phyloP scores from a whole-genome alignment of 53 echinoderm and acorn worm species.

The Echinarachnius parma region DNA sequence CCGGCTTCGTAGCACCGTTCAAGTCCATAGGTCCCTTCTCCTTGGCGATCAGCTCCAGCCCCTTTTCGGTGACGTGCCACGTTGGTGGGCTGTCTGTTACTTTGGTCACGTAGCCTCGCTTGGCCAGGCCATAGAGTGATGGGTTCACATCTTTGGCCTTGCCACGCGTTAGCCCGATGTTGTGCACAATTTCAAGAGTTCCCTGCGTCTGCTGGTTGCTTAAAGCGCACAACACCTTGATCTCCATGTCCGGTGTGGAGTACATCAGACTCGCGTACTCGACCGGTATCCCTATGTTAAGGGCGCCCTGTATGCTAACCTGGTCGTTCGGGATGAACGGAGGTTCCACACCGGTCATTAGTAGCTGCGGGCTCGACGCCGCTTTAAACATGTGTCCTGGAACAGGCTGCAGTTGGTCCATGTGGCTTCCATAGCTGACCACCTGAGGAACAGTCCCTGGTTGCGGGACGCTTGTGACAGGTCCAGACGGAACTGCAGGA shows the following conservation, averaged over 20 bases:
- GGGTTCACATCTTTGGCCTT: constrained; percentile 65
- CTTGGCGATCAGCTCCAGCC: constrained; percentile 11
- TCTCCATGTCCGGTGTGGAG: constrained; percentile 24
- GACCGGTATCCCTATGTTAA: not conserved
- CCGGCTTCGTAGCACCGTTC: constrained; percentile 25
- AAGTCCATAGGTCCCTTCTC: not conserved
- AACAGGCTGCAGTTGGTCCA: constrained; percentile 18
- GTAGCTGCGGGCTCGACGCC: not conserved
- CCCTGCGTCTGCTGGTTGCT: constrained; percentile 41
- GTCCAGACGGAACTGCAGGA: not conserved
- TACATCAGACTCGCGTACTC: constrained; percentile 12
- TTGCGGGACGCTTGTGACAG: not conserved
- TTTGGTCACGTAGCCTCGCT: constrained; percentile 43
- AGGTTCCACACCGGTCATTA: not conserved
- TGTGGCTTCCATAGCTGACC: constrained; percentile 9
- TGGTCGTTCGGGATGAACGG: not conserved
- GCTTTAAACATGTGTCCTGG: constrained; percentile 19
- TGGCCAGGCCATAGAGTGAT: constrained; percentile 56
- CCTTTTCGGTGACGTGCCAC: constrained; percentile 39
- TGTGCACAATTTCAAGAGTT: constrained; percentile 54
- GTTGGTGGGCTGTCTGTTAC: constrained; percentile 46
- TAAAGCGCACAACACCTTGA: constrained; percentile 26
- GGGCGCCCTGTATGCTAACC: not conserved
- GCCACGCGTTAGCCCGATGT: constrained; percentile 49
- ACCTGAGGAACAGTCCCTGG: constrained; percentile 20